Conservation (phyloP, 2,113 vertebrate genomes). For the Ictalurus furcatus region DNA sequence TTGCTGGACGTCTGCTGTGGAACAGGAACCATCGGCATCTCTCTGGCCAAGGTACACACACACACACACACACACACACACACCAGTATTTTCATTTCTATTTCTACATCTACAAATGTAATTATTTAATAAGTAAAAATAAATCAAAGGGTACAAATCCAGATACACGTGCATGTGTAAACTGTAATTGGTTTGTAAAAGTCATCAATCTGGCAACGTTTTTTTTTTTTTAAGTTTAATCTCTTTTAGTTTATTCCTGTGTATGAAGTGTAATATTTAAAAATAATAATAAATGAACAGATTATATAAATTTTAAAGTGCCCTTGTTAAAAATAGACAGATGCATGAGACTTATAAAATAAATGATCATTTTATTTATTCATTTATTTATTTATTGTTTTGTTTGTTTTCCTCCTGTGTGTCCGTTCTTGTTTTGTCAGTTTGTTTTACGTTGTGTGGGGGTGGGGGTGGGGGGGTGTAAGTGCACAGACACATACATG, state of each 20-base stretch:
- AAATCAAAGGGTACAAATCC: background rate
- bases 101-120: background rate
- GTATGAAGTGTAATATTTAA: background rate
- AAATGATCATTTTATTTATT: background rate
- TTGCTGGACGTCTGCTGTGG: constrained; percentile 94
- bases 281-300: background rate
- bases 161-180: background rate
- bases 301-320: background rate
- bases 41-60: constrained; percentile 82
- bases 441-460: too few relatives aligned
- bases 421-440: too few relatives aligned
- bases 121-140: background rate
- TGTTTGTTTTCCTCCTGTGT: background rate
- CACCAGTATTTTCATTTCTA: background rate
- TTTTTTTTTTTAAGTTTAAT: background rate
- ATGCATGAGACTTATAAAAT: background rate
- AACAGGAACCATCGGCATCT: constrained; percentile 94
- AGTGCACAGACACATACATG: too few relatives aligned
- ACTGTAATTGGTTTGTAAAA: background rate
- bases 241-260: background rate
- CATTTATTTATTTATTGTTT: too few relatives aligned
- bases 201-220: background rate
- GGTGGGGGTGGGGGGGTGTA: too few relatives aligned
- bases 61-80: background rate
- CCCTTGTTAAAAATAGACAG: background rate